Base-by-base conservation (phyloP, 2,113 vertebrate genomes). In the Entelurus aequoreus region DNA sequence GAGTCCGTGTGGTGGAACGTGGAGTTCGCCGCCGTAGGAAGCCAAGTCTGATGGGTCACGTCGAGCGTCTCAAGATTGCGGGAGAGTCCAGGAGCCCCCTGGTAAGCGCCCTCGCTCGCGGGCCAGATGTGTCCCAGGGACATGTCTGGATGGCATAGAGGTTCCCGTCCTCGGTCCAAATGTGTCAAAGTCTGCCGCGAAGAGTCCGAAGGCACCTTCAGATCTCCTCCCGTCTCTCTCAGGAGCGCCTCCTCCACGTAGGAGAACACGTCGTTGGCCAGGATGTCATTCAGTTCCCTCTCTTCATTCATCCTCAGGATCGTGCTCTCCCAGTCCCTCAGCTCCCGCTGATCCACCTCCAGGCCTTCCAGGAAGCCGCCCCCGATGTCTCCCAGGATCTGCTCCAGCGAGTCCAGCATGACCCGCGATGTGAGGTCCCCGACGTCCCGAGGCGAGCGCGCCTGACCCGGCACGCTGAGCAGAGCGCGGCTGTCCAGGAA, bases 401-500 rank as follows among this genome's bases (percentile, higher is more conserved):
- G 79, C 69, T 83, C 83, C 60, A 89, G 66, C 2, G 82, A 74
- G 47, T 89, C 19, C 0, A 85, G 67, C 65, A 88, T 15, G 1
- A 81, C 68, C 1, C 56, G 48, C 8, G 84, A 68, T 0, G 83
- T 49, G 7, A 35, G 16, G 49, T 68, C 65, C 1, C 8, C 28
- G 0, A 46, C 6, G 48, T 48, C 64, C 70, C 0, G 55, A 60
- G 8, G 14, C 88, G 88, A 0, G 28, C 11, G 19, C 86, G 66
- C 0, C 71, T 36, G 0, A 57, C 54, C 54, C n/a, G 74, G 54
- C 0, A 90, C 38, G 19, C 51, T 89, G 64, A 92, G 60, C 60
- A 91, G 69, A 0, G 89, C 76, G 4, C 61, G 72, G 75, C 83
- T 90, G 21, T 90, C 56, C 35, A 60, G 36, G 72, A 90, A 92